Evolutionary conservation across 2,888 invertebrate genomes (phyloP), one percentile per base, ranked within the genome.

Genomic region (Rugalucina vietnamica): DNA sequence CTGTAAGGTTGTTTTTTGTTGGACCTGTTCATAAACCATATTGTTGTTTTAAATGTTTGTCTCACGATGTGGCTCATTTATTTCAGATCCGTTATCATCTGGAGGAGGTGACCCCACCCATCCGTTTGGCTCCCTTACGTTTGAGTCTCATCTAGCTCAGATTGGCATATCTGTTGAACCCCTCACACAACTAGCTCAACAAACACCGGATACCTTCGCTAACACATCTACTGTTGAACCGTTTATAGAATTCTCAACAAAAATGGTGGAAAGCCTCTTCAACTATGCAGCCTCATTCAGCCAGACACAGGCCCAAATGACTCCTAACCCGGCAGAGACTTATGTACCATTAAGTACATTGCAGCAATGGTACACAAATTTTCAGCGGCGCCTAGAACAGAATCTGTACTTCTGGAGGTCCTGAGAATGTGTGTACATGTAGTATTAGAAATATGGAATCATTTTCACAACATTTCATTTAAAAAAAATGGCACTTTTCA

Each of bases 231-330:
- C 89, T 92, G 92, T 95, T 0, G 92, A 92, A 65, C 93, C 95
- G 0, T 95, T 96, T 84, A 93, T 95, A 24, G 96, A 96, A 88
- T 96, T 96, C 91, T 95, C 96, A 0, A 97, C 98, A 92, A 98
- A 98, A 95, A 99, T 99, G 98, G 95, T 99, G 82, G 97, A 98
- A 90, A 98, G 97, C 94, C 97, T 99, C 92, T 97, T 98, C 91
- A 99, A 99, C 95, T 99, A 97, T 95, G 97, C 97, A 54, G 97
- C 98, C 5, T 99, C 99, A 88, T 99, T 98, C 95, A 97, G 97
- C 0, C 96, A 97, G 50, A 97, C 97, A 0, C 97, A 97, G 91
- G 95, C 96, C 0, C 97, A 98, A 93, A 97, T 98, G 96, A 96
- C 96, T 0, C 96, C 97, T 0, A 97, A 97, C 88, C 97, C 97